These are phyloP conservation scores for Orthonychiurus folsomi DNA, from an alignment of 2,888 invertebrate genomes.

Conservation along the genomic window DNA sequence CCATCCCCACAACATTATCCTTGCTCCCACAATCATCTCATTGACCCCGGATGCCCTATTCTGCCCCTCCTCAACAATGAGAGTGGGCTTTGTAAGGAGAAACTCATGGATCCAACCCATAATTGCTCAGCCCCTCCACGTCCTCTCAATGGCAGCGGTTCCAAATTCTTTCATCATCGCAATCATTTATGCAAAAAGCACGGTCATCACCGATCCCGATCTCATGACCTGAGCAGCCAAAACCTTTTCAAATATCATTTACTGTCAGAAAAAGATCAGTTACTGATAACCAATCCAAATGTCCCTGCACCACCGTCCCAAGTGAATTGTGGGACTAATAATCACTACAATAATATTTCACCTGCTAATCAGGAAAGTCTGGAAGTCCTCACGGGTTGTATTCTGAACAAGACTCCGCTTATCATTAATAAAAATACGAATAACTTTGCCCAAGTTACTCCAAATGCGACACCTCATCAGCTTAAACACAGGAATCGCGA, in stretches of 20 bases:
- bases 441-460: slow-evolving; percentile 24
- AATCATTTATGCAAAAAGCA: slow-evolving; percentile 36
- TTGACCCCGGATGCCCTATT: slow-evolving; percentile 37
- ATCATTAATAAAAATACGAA: slow-evolving; percentile 34
- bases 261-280: slow-evolving; percentile 28
- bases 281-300: background rate
- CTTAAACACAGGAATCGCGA: slow-evolving; percentile 54
- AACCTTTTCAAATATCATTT: slow-evolving; percentile 43
- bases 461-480: slow-evolving; percentile 46
- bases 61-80: slow-evolving; percentile 26
- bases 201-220: slow-evolving; percentile 46
- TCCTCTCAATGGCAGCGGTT: background rate
- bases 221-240: slow-evolving; percentile 44
- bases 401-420: slow-evolving; percentile 26
- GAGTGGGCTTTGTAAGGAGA: slow-evolving; percentile 27
- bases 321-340: slow-evolving; percentile 9
- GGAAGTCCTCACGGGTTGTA: slow-evolving; percentile 30
- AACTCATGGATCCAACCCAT: slow-evolving; percentile 24
- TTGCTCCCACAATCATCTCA: slow-evolving; percentile 36
- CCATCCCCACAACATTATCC: slow-evolving; percentile 14
- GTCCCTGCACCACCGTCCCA: background rate
- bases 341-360: slow-evolving; percentile 11
- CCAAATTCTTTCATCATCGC: slow-evolving; percentile 8
- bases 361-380: slow-evolving; percentile 22
- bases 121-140: background rate